These are phyloP conservation scores for Lagopus muta DNA, from an alignment of 2,113 vertebrate species.

Conservation along the genomic window DNA sequence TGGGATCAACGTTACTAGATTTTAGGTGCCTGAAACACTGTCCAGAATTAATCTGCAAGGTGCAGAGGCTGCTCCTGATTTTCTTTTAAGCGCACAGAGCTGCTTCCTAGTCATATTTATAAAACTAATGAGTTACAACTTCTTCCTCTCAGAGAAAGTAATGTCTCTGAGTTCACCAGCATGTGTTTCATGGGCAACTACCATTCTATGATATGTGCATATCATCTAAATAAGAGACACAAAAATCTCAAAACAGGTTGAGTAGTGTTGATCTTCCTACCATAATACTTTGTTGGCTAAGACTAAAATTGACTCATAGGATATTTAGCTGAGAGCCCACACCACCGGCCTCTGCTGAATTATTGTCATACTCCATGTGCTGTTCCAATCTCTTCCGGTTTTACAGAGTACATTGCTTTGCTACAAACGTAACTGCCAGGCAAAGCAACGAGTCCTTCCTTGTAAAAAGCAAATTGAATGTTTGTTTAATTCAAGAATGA, in stretches of 20 bases:
- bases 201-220: not conserved
- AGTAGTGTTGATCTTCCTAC: not conserved
- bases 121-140: not conserved
- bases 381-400: not conserved
- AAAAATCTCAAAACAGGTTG: not conserved
- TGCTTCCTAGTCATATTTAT: constrained; percentile 18
- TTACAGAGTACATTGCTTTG: not conserved
- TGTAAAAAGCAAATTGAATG: not conserved
- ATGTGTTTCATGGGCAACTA: not conserved
- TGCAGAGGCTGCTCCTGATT: not conserved
- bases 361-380: not conserved
- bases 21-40: not conserved
- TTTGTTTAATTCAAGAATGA: not conserved
- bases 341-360: not conserved
- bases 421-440: not conserved
- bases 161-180: not conserved
- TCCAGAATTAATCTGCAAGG: constrained; percentile 1
- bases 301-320: constrained; percentile 8
- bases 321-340: constrained; percentile 9
- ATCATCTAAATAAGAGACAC: not conserved
- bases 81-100: not conserved
- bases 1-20: not conserved
- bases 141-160: not conserved
- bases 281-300: not conserved
- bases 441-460: constrained; percentile 20